Percentiles rank a stretch among this genome's conserved stretches.
Evolutionary conservation across 2,888 invertebrate genomes (phyloP).

Genomic region (Resseliella maxima): DNA sequence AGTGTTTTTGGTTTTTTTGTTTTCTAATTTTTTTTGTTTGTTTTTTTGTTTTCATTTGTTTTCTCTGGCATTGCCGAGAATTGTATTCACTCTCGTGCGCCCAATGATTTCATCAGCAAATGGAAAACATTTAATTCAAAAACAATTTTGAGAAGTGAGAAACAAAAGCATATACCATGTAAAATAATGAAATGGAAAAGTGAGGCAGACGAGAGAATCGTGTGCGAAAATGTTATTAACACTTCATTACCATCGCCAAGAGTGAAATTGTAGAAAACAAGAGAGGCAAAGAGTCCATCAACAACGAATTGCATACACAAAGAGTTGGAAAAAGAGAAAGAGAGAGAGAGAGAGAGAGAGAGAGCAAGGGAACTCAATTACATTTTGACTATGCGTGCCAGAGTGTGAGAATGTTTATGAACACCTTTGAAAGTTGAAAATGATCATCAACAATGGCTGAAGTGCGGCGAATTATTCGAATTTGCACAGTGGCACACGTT

Average conservation of each 20-base stretch:
- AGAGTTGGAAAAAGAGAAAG: too few relatives aligned
- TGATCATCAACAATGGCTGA: background rate
- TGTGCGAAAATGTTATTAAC: conserved; percentile 48
- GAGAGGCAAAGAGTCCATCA: background rate
- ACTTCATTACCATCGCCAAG: conserved; percentile 51
- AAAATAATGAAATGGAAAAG: background rate
- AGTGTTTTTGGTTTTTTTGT: background rate
- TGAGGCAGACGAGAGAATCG: background rate
- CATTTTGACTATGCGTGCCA: conserved; percentile 40
- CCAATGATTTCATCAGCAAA: conserved; percentile 19
- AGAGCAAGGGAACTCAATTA: conserved; percentile 31
- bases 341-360: background rate
- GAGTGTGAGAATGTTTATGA: background rate
- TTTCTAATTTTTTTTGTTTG: background rate
- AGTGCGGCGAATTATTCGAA: background rate
- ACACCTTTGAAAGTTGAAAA: conserved; percentile 14
- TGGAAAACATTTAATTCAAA: conserved; percentile 40
- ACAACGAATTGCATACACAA: too few relatives aligned
- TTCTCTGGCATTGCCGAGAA: background rate
- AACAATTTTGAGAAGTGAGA: conserved; percentile 20
- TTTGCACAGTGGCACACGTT: conserved; percentile 41
- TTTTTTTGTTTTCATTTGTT: background rate
- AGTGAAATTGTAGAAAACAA: conserved; percentile 28
- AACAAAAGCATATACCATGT: background rate
- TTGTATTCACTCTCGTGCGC: background rate